Evolutionary conservation across 2,113 vertebrate genomes (phyloP), one percentile per base, ranked within the genome.

Genomic region (Camelus dromedarius): DNA sequence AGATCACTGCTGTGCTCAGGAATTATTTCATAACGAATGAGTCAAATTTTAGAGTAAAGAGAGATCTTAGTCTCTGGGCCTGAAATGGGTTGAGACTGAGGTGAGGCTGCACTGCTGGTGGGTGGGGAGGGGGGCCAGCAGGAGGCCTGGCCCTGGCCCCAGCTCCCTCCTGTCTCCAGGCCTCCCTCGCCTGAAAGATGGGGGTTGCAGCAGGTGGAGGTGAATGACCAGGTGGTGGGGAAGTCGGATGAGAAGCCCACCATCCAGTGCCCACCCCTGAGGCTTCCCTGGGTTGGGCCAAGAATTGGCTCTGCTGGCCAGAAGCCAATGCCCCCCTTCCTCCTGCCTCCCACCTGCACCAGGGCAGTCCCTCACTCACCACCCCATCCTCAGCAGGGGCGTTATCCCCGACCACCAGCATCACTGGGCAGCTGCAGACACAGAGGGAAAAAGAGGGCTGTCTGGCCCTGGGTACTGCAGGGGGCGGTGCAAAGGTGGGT

Each of bases 401-500:
- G 0, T 99, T 99, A 98, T 99, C 99, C 85, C 99, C 99, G 0
- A 99, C 99, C 46, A 99, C 99, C 98, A 99, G 98, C 99, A 99
- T 99, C 97, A 99, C 99, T 0, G 99, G 99, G 98, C 99, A 99
- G 98, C 99, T 99, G 96, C n/a, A 92, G 97, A 80, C 0, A 94
- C 86, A 95, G 66, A 97, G 58, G 91, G 35, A 66, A 94, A 42
- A 42, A 42, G 38, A 35, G 30, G 10, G 20, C 28, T 89, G 75
- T 97, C 50, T 90, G 89, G 70, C 52, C 52, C 16, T 58, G 83
- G 32, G 12, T 0, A 4, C 35, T 24, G 26, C 35, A 26, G 8
- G 4, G 4, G 20, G 30, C 72, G 76, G 12, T 56, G 58, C 64
- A 2, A 7, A 22, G 20, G 52, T 56, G 0, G 19, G 30, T 3